These are phyloP conservation scores for Lacanobia oleracea DNA, from an alignment of 2,888 invertebrate genomes.

Conservation along the genomic window DNA sequence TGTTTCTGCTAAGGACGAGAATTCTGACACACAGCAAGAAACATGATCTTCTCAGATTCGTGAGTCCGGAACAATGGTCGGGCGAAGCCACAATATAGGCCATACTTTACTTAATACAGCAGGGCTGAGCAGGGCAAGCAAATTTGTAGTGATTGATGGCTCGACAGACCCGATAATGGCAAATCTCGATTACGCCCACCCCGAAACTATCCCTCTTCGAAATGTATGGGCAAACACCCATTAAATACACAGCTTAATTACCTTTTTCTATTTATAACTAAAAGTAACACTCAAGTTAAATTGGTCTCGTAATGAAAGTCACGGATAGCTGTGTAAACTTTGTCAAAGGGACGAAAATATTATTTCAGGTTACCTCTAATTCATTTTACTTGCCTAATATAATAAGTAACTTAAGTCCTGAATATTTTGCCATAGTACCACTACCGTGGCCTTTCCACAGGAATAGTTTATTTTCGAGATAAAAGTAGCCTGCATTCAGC, in stretches of 20 bases:
- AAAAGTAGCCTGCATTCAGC: not conserved
- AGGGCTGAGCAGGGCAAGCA: conserved; percentile 55
- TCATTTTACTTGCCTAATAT: conserved; percentile 13
- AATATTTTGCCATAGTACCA: conserved; percentile 4
- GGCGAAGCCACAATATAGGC: not conserved
- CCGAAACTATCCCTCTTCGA: conserved; percentile 55
- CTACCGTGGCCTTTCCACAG: not conserved
- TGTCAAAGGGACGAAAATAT: conserved; percentile 31
- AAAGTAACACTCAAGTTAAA: conserved; percentile 25
- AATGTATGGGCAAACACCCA: conserved; percentile 51
- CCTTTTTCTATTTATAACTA: conserved; percentile 10
- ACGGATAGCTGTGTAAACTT: conserved; percentile 25
- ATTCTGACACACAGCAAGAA: not conserved
- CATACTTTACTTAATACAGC: too few relatives aligned
- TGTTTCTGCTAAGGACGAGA: not conserved
- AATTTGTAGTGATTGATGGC: conserved; percentile 78
- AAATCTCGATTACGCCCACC: conserved; percentile 59
- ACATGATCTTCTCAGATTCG: conserved; percentile 1
- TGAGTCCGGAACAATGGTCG: conserved; percentile 23
- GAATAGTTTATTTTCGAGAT: too few relatives aligned
- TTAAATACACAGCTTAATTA: conserved; percentile 24
- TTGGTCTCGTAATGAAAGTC: conserved; percentile 21
- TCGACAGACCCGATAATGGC: conserved; percentile 65
- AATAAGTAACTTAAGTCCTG: conserved; percentile 19
- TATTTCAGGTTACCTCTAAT: conserved; percentile 28